Conservation (phyloP, 2,797 vertebrate species). For the Helarctos malayanus region DNA sequence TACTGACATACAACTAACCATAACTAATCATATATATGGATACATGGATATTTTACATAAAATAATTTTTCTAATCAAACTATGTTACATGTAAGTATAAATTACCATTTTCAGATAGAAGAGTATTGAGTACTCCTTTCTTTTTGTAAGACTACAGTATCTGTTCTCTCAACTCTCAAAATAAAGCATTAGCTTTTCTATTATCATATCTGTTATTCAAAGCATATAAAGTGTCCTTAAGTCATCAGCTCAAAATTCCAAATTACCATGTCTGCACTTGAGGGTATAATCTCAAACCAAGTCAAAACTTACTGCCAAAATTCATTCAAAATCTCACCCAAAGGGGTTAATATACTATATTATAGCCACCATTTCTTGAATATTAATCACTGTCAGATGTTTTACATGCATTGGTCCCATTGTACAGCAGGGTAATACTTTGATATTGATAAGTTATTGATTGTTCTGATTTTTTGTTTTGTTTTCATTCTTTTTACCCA, state of each 20-base stretch:
- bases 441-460: neutral
- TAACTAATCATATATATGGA: neutral
- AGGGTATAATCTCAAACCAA: neutral
- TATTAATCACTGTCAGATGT: neutral
- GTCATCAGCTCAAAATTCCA: slow-evolving; percentile 20
- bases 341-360: neutral
- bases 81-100: neutral
- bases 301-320: slow-evolving; percentile 37
- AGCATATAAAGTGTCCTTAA: neutral
- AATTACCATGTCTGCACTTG: neutral
- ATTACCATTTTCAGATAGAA: neutral
- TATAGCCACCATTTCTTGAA: neutral
- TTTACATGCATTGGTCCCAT: neutral
- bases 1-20: neutral
- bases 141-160: neutral
- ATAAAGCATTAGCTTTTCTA: neutral
- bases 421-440: neutral
- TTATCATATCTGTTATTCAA: slow-evolving; percentile 11
- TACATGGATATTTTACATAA: neutral
- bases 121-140: neutral
- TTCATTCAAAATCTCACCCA: slow-evolving; percentile 26
- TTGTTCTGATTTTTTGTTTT: neutral
- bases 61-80: neutral
- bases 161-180: neutral
- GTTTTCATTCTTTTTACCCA: neutral